phyloP scores from a whole-genome alignment of 1,140 invertebrate genomes.

The Aphidius ervi region DNA sequence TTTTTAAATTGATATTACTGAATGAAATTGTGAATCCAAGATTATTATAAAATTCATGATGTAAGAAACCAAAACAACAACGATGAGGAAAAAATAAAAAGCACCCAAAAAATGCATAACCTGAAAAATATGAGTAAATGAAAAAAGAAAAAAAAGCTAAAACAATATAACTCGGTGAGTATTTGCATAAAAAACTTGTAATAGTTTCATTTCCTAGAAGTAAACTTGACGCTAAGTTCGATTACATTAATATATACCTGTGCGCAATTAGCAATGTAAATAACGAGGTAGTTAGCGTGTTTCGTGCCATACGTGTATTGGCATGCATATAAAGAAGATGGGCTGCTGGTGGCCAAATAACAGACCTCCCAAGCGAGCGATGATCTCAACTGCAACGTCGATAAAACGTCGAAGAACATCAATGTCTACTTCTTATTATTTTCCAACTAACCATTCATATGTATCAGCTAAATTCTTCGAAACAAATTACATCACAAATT shows the following conservation, averaged over 20 bases:
- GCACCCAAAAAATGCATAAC: neutral
- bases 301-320: conserved; percentile 19
- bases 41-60: too few species aligned
- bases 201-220: conserved; percentile 40
- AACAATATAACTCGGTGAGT: too few species aligned
- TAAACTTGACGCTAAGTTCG: conserved; percentile 46
- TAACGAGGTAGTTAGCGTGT: conserved; percentile 50
- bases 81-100: too few species aligned
- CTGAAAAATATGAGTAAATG: neutral
- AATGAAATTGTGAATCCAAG: too few species aligned
- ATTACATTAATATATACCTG: conserved; percentile 44
- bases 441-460: neutral
- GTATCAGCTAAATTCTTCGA: too few species aligned
- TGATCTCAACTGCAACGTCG: conserved; percentile 39
- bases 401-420: conserved; percentile 37
- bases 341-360: conserved; percentile 40
- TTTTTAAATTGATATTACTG: too few species aligned
- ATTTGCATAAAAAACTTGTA: neutral
- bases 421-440: conserved; percentile 28
- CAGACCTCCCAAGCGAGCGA: conserved; percentile 49
- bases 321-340: conserved; percentile 32
- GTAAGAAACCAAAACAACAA: too few species aligned
- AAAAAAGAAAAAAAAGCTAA: neutral
- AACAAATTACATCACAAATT: too few species aligned
- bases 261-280: conserved; percentile 54